Evolutionary conservation across 2,113 vertebrate genomes (phyloP).

Genomic region (Solenodon paradoxus): DNA sequence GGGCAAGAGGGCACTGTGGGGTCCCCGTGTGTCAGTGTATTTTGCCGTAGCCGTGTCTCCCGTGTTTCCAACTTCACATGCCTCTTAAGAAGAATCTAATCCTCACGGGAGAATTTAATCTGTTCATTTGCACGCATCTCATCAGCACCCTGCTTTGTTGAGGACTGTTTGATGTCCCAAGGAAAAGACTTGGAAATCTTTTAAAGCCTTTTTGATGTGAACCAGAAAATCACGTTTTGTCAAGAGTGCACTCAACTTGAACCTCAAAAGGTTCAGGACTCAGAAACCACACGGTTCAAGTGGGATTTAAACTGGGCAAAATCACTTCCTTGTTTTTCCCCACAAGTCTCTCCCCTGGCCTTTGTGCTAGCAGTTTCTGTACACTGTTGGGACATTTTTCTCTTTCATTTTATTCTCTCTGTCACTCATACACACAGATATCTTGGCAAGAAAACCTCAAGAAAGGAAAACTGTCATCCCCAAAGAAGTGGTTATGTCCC

Average conservation of each 20-base stretch:
- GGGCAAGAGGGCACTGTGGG: neutral
- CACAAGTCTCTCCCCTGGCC: constrained; percentile 17
- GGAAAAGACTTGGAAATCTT: constrained; percentile 70
- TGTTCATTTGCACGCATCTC: constrained; percentile 72
- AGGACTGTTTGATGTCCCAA: constrained; percentile 76
- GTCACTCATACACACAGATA: neutral
- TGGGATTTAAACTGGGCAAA: constrained; percentile 72
- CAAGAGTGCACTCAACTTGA: constrained; percentile 75
- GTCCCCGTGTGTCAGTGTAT: neutral
- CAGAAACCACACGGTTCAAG: constrained; percentile 74
- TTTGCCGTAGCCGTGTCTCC: neutral
- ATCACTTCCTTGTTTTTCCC: constrained; percentile 64
- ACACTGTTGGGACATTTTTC: neutral
- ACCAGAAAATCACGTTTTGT: constrained; percentile 77
- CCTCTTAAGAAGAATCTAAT: constrained; percentile 66
- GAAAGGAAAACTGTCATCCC: neutral
- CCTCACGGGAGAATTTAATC: constrained; percentile 68
- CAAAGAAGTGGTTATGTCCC: neutral
- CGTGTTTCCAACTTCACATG: constrained; percentile 35
- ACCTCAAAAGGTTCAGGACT: constrained; percentile 75
- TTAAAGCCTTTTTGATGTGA: constrained; percentile 76
- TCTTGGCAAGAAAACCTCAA: constrained; percentile 25
- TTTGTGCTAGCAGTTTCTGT: constrained; percentile 55
- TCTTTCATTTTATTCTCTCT: neutral
- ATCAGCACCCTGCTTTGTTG: constrained; percentile 74